Conservation (phyloP, 2,113 vertebrate species). For the Scartelaos histophorus region DNA sequence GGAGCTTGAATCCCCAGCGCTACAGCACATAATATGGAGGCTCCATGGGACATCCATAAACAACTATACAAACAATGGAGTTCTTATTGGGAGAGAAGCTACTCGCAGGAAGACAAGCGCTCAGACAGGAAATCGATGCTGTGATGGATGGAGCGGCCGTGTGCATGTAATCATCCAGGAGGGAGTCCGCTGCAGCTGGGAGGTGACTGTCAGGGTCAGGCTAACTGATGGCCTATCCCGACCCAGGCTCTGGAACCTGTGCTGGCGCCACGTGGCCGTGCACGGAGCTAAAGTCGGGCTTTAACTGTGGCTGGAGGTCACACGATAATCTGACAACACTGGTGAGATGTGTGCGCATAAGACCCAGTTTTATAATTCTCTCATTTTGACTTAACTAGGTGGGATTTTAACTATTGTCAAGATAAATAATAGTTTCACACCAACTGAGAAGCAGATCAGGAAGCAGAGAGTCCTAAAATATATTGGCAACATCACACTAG, state of each 20-base stretch:
- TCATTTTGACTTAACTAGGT: too few relatives aligned
- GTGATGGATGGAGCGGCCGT: slow-evolving; percentile 71
- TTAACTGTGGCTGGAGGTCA: slow-evolving; percentile 31
- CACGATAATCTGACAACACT: slow-evolving; percentile 17
- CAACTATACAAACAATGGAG: slow-evolving; percentile 71
- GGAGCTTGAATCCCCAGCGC: slow-evolving; percentile 10
- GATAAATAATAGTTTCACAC: too few relatives aligned
- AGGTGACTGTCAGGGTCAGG: slow-evolving; percentile 52
- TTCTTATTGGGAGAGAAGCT: slow-evolving; percentile 66
- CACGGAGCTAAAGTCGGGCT: slow-evolving; percentile 13
- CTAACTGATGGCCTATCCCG: slow-evolving; percentile 61
- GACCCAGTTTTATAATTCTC: too few relatives aligned
- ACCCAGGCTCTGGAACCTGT: slow-evolving; percentile 54
- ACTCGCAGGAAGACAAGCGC: slow-evolving; percentile 65
- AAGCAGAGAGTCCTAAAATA: too few relatives aligned
- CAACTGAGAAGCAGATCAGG: too few relatives aligned
- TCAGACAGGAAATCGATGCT: slow-evolving; percentile 72
- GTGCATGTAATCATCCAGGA: slow-evolving; percentile 67
- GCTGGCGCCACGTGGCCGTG: slow-evolving; percentile 9
- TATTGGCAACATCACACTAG: too few relatives aligned
- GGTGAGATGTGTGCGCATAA: neutral
- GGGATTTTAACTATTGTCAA: too few relatives aligned
- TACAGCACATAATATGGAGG: slow-evolving; percentile 55
- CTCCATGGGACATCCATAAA: slow-evolving; percentile 63
- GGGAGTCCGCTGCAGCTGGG: slow-evolving; percentile 40